Conservation (phyloP, 2,113 vertebrate genomes). For the Zootoca vivipara region DNA sequence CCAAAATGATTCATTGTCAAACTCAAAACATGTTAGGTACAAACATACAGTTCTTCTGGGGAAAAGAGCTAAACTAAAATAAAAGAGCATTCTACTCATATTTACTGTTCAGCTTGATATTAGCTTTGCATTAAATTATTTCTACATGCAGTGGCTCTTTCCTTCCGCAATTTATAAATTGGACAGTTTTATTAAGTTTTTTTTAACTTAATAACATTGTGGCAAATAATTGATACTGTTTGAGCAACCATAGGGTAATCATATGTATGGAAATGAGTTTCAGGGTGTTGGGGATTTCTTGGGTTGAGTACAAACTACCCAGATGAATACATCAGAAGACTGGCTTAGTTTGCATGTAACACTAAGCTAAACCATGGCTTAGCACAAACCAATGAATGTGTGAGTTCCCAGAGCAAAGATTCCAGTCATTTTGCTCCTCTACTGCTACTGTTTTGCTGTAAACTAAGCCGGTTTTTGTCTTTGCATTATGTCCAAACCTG, state of each 20-base stretch:
- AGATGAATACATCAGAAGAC: background rate
- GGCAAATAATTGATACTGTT: background rate
- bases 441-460: no score
- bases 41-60: background rate
- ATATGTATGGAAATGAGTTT: background rate
- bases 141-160: background rate
- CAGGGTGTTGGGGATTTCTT: background rate
- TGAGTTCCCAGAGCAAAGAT: no score
- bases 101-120: background rate
- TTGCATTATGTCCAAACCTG: no score
- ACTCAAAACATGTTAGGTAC: background rate
- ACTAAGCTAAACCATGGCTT: no score
- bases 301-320: background rate
- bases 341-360: no score
- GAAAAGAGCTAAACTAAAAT: background rate
- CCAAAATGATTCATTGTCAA: background rate
- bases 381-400: no score
- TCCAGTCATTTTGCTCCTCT: no score
- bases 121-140: conserved; percentile 1
- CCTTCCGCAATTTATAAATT: background rate
- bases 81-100: background rate
- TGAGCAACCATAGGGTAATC: background rate
- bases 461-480: no score
- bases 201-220: background rate
- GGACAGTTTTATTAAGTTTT: background rate